Evolutionary conservation across 2,113 vertebrate species (phyloP).

Genomic region (Lepidiolamprologus cunningtoni): DNA sequence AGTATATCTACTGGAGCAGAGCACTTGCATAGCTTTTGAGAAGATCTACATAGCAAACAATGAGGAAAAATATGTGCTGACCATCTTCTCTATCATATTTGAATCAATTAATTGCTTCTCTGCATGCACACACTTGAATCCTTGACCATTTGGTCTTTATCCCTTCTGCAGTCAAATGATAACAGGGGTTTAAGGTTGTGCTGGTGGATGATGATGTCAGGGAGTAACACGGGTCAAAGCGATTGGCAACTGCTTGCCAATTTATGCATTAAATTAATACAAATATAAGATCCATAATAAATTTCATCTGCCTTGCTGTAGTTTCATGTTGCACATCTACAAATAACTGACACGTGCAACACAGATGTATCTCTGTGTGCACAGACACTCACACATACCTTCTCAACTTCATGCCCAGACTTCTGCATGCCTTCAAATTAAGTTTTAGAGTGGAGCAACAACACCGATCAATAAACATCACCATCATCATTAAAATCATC

Average conservation of each 20-base stretch:
- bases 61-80: not conserved
- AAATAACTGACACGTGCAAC: not conserved
- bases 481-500: not conserved
- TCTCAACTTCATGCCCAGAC: not conserved
- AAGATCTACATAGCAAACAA: not conserved
- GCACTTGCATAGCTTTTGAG: not conserved
- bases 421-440: not conserved
- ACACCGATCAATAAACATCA: not conserved
- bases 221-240: not conserved
- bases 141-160: not conserved
- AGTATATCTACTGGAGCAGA: not conserved
- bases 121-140: not conserved
- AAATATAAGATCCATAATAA: not conserved
- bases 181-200: not conserved
- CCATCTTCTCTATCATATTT: not conserved
- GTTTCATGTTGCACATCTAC: not conserved
- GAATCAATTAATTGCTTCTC: not conserved
- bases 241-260: not conserved
- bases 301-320: not conserved
- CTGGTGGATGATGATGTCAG: not conserved
- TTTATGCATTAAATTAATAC: not conserved
- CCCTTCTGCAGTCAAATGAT: not conserved
- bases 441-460: not conserved
- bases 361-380: not conserved
- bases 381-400: not conserved